Percentiles rank a stretch among this genome's conserved stretches.
phyloP scores from a whole-genome alignment of 2,797 vertebrate species.

The Syncerus caffer region DNA sequence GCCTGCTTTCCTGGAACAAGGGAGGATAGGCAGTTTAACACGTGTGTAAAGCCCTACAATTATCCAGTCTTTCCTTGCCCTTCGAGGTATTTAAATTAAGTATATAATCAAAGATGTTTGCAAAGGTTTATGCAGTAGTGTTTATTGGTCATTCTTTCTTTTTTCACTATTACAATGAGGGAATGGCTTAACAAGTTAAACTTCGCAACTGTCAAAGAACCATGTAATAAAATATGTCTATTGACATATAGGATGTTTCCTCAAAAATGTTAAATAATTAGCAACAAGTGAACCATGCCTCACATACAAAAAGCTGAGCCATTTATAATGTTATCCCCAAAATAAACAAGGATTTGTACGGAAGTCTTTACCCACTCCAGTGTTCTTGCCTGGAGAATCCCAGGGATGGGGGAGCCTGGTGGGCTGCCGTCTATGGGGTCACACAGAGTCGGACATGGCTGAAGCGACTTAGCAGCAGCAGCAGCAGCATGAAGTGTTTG shows the following conservation, averaged over 20 bases:
- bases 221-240: background rate
- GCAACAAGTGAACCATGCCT: background rate
- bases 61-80: background rate
- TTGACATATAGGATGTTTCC: background rate
- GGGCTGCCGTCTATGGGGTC: no score
- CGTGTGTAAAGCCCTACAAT: background rate
- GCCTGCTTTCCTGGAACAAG: background rate
- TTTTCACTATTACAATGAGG: background rate
- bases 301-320: background rate
- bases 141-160: background rate
- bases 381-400: no score
- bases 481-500: background rate
- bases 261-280: background rate
- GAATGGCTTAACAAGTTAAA: background rate
- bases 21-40: background rate
- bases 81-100: background rate
- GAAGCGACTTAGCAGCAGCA: no score
- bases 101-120: background rate
- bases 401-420: no score
- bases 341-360: background rate
- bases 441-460: no score
- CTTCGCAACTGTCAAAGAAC: background rate
- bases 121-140: background rate
- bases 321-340: background rate
- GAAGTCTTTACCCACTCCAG: background rate